Base-by-base conservation (phyloP, 2,888 invertebrate genomes). In the Baronia brevicornis region DNA sequence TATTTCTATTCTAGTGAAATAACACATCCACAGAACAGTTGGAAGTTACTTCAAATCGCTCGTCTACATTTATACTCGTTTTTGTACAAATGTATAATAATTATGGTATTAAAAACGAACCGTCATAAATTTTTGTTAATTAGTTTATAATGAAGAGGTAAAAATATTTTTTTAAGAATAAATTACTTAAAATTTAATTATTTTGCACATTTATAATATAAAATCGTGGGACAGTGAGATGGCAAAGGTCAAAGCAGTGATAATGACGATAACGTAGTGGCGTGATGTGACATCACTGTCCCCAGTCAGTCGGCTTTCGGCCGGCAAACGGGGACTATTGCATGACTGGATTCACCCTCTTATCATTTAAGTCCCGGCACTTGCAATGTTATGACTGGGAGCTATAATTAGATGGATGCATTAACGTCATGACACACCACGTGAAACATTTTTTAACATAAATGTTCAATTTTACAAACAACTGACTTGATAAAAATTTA, bases 251-350 rank as follows among this genome's bases (percentile, higher is more conserved):
- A 70, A 40, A 41, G 40, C 44, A 54, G 55, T 40, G 39, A 37
- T 28, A 43, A 50, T 15, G 44, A 46, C 51, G 74, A 77, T 75
- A 78, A 66, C 56, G 48, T 48, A 52, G 75, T 80, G 80, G 79
- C 77, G 79, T 64, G 80, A 79, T 77, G 61, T 72, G 64, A 66
- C 71, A 71, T 62, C 52, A 54, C 27, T 14, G 33, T 36, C 27
- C 28, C 38, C 46, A 34, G 36, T 40, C 28, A 21, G 35, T 11
- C 10, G 27, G 27, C 33, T 36, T 32, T 24, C 31, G 17, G 39
- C 13, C 21, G 29, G 24, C n/a, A n/a, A n/a, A 29, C 32, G 22
- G 34, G 18, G 33, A 30, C 28, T 37, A 28, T 28, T 36, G 39
- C 40, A 33, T 39, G 42, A 41, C 43, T 41, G 34, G 35, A 23